phyloP scores from a whole-genome alignment of 2,797 vertebrate species.

The Bufotes viridis region DNA sequence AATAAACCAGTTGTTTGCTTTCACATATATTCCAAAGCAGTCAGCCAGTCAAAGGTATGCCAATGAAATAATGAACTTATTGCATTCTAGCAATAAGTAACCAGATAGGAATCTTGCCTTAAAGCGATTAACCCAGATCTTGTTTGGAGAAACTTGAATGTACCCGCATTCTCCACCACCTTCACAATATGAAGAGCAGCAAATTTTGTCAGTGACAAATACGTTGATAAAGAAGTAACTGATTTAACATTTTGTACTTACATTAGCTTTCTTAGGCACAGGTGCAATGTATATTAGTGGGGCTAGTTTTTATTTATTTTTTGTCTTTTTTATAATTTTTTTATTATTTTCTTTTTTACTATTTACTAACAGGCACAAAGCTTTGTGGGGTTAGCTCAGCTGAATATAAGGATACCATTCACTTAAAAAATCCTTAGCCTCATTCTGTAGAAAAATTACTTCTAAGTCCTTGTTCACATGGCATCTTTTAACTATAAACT shows the following conservation, averaged over 20 bases:
- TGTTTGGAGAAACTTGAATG: background rate
- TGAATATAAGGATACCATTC: too few species aligned
- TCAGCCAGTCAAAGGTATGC: conserved; percentile 15
- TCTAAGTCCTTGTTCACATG: too few species aligned
- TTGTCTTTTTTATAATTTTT: background rate
- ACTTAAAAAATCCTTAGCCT: too few species aligned
- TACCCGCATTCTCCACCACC: background rate
- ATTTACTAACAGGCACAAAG: too few species aligned
- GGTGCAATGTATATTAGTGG: conserved; percentile 19
- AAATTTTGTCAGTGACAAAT: conserved; percentile 48
- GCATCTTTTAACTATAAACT: too few species aligned
- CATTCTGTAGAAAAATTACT: too few species aligned
- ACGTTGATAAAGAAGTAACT: conserved; percentile 37
- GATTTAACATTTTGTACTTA: background rate
- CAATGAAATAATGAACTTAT: conserved; percentile 33
- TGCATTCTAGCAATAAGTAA: conserved; percentile 35
- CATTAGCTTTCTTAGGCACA: conserved; percentile 25
- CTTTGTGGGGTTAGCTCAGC: too few species aligned
- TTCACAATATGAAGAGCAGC: background rate
- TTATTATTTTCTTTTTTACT: conserved; percentile 19
- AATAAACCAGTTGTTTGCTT: conserved; percentile 36
- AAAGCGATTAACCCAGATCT: conserved; percentile 36
- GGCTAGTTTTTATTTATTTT: background rate
- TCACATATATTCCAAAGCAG: conserved; percentile 16
- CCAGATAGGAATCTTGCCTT: conserved; percentile 19